These are phyloP conservation scores for Platyrinchus mystaceus DNA, from an alignment of 2,797 vertebrate species.

Conservation along the genomic window DNA sequence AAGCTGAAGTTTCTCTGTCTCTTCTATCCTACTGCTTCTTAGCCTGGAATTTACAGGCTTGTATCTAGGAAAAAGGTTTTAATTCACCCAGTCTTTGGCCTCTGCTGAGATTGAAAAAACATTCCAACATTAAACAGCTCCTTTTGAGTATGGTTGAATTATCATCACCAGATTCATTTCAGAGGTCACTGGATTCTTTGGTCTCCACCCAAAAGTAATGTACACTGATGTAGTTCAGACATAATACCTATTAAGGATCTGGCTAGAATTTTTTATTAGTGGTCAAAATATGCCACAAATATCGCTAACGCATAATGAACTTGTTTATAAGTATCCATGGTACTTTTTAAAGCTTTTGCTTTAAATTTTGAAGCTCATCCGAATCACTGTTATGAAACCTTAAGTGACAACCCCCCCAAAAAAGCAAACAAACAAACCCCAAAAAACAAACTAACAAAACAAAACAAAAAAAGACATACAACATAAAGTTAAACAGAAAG, in stretches of 20 bases:
- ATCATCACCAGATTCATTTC: neutral
- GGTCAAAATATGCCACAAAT: neutral
- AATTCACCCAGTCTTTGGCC: neutral
- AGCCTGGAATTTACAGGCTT: neutral
- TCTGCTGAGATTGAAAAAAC: neutral
- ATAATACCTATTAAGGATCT: neutral
- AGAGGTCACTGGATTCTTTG: neutral
- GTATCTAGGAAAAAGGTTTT: neutral
- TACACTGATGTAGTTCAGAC: neutral
- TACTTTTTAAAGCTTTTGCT: neutral
- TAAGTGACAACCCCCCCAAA: neutral
- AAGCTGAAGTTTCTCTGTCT: neutral
- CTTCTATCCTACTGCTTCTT: neutral
- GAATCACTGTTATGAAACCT: neutral
- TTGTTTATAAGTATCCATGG: accelerated
- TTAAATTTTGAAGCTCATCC: neutral
- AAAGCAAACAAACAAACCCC: neutral
- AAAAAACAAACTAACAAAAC: neutral
- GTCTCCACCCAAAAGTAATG: neutral
- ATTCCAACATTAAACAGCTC: neutral
- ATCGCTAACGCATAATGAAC: neutral
- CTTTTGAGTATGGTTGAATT: neutral
- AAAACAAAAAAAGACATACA: neutral
- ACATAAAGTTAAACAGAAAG: neutral
- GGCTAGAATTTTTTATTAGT: neutral